Percentiles rank a stretch among this genome's conserved stretches.
These are phyloP conservation scores for Carcina quercana DNA, from an alignment of 2,888 invertebrate genomes.

Conservation along the genomic window DNA sequence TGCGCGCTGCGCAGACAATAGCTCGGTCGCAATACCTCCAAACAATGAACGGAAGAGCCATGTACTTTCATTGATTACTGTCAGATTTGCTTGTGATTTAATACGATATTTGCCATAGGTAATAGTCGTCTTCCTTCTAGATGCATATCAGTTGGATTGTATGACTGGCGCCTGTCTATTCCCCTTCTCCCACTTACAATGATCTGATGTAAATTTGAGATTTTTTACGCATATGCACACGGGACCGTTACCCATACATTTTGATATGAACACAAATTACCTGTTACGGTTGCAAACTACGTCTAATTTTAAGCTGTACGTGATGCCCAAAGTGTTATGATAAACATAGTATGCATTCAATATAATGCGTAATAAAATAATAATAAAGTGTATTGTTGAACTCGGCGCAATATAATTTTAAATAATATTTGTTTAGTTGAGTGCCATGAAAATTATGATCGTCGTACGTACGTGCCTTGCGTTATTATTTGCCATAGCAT, in stretches of 20 bases:
- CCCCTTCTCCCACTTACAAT: constrained; percentile 22
- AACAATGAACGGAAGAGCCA: constrained; percentile 58
- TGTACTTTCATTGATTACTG: constrained; percentile 52
- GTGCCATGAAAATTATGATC: too few species aligned
- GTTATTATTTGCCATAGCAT: too few species aligned
- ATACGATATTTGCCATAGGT: constrained; percentile 37
- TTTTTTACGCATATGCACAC: constrained; percentile 24
- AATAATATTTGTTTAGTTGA: too few species aligned
- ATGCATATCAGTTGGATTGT: constrained; percentile 29
- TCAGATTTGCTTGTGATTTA: constrained; percentile 39
- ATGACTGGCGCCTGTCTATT: constrained; percentile 29
- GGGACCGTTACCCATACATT: not conserved
- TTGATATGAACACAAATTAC: not conserved
- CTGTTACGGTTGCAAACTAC: too few species aligned
- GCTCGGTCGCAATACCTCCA: constrained; percentile 26
- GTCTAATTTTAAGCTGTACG: too few species aligned
- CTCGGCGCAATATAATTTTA: too few species aligned
- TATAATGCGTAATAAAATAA: too few species aligned
- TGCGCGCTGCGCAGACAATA: constrained; percentile 35
- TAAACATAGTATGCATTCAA: too few species aligned
- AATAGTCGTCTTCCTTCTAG: constrained; percentile 39
- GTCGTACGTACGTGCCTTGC: too few species aligned
- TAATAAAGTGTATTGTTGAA: too few species aligned
- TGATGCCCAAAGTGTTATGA: too few species aligned
- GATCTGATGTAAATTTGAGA: constrained; percentile 28